Evolutionary conservation across 2,888 invertebrate genomes (phyloP).

Genomic region (Dryadula phaetusa): DNA sequence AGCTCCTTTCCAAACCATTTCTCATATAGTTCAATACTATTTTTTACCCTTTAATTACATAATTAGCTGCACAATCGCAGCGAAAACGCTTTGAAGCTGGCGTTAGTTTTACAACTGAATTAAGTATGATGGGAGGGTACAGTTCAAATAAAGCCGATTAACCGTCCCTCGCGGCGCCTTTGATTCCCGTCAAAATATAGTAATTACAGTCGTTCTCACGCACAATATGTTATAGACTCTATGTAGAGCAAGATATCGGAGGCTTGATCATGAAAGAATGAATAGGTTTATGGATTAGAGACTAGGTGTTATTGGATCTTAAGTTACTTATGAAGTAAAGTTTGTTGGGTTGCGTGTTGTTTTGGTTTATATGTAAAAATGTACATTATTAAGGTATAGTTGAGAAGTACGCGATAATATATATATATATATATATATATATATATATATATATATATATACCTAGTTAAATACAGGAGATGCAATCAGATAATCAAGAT

Average conservation of each 20-base stretch:
- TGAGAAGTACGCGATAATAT: too few species aligned
- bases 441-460: too few species aligned
- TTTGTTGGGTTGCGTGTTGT: not conserved
- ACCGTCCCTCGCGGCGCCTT: constrained; percentile 60
- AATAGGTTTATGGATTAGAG: constrained; percentile 24
- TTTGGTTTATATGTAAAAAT: not conserved
- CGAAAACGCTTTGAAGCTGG: constrained; percentile 41
- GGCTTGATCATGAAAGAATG: constrained; percentile 20
- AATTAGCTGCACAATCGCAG: not conserved
- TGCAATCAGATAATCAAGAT: too few species aligned
- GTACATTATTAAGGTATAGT: too few species aligned
- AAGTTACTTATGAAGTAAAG: not conserved
- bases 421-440: too few species aligned
- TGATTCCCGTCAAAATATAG: constrained; percentile 57
- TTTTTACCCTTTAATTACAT: constrained; percentile 6
- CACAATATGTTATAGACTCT: constrained; percentile 22
- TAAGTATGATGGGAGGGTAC: constrained; percentile 54
- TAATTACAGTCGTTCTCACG: constrained; percentile 55
- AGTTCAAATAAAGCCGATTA: constrained; percentile 66
- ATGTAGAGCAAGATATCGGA: constrained; percentile 26
- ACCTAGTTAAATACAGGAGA: too few species aligned
- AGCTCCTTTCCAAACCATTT: not conserved
- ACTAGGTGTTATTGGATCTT: constrained; percentile 22
- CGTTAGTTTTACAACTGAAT: constrained; percentile 45
- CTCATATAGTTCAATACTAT: not conserved